A percentile compares a stretch with the other conserved stretches of the same genome.
Evolutionary conservation across 2,888 invertebrate genomes (phyloP).

Genomic region (Chymomyza amoena): DNA sequence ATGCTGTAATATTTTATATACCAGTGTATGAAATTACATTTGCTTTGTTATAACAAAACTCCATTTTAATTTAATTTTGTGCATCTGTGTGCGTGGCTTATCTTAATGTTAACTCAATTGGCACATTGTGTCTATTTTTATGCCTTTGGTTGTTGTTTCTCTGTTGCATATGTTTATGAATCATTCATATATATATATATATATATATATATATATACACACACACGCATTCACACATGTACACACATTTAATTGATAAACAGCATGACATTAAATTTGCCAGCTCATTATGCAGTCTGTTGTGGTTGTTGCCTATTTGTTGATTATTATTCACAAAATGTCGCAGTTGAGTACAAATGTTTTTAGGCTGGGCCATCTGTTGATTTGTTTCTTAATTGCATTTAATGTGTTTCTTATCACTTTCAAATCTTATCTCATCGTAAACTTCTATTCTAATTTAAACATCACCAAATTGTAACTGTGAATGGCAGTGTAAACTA

Average conservation of each 20-base stretch:
- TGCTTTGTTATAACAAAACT: too few species aligned
- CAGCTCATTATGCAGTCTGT: neutral
- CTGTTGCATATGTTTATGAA: neutral
- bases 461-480: slow-evolving; percentile 1
- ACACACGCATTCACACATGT: neutral
- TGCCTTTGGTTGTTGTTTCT: neutral
- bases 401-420: too few species aligned
- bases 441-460: too few species aligned
- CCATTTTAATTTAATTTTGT: too few species aligned
- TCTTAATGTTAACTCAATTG: neutral
- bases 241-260: neutral
- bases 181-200: neutral
- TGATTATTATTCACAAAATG: slow-evolving; percentile 12
- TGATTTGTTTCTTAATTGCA: too few species aligned
- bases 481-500: slow-evolving; percentile 16
- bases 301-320: neutral
- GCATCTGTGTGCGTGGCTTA: neutral
- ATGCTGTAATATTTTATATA: too few species aligned
- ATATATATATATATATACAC: neutral
- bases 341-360: neutral
- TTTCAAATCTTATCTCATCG: too few species aligned
- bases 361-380: too few species aligned
- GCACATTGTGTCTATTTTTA: neutral
- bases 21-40: too few species aligned
- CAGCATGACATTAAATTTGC: neutral